Base-by-base conservation (phyloP, 2,888 invertebrate species). In the Trichogramma evanescens region DNA sequence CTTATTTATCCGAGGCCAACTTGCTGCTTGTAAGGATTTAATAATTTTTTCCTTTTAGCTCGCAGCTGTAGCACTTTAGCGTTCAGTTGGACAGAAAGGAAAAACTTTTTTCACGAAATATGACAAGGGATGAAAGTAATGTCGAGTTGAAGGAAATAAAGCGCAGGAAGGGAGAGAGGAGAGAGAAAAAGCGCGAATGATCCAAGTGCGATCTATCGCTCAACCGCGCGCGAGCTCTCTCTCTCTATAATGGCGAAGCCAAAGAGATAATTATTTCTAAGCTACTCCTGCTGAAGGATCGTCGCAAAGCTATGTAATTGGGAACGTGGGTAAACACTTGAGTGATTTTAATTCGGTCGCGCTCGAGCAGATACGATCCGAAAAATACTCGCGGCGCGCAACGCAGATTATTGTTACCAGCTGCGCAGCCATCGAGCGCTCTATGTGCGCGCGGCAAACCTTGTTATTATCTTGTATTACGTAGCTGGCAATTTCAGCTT, bases 321-420 rank as follows among this genome's bases (percentile, higher is more conserved):
- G 72, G 73, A 74, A 74, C 74, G 73, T 75, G 72, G 71, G 68
- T 72, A 72, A 74, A 74, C 71, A 71, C 71, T 74, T 69, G 68
- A 73, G 70, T 71, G 71, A 74, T 70, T 75, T 73, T 70, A 72
- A 74, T 74, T 73, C 71, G 71, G 74, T 74, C 73, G 72, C 67
- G 69, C 64, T 64, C 65, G 66, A 67, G 66, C 68, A 60, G 54
- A 40, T 44, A 40, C 26, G 26, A 26, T 26, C 26, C 26, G 26
- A 26, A 26, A 26, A 9, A 13, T 8, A 10, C 13, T 13, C 45
- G n/a, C n/a, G 45, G 9, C n/a, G 9, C 9, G n/a, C 9, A 9
- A 45, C 9, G 9, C 45, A 45, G n/a, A 45, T 41, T 54, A 13
- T 46, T 46, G 52, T 54, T 61, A 26, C 26, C 26, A 26, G 26